These are phyloP conservation scores for Sardina pilchardus DNA, from an alignment of 2,113 vertebrate species.

Conservation along the genomic window DNA sequence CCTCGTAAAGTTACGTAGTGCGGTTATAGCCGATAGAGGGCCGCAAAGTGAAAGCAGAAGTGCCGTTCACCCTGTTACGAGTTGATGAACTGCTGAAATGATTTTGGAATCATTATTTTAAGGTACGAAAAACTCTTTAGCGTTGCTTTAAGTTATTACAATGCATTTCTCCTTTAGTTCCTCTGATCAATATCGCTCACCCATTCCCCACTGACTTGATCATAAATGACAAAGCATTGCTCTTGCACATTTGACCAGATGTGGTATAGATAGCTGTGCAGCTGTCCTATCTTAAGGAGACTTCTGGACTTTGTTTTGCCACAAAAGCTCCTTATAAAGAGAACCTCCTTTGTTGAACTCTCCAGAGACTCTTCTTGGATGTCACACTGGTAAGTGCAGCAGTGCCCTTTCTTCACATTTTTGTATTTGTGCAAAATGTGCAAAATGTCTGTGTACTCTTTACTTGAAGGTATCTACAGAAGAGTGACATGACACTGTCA, in stretches of 20 bases:
- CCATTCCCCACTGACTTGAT: neutral
- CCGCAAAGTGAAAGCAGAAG: too few relatives aligned
- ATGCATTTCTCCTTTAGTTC: neutral
- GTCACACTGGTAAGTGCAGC: neutral
- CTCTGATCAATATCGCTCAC: neutral
- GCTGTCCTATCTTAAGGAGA: neutral
- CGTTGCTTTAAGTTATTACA: too few relatives aligned
- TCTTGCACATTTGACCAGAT: neutral
- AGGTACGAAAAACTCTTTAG: too few relatives aligned
- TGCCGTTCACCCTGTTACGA: too few relatives aligned
- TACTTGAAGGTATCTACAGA: too few relatives aligned
- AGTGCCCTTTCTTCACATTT: neutral
- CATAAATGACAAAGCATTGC: neutral
- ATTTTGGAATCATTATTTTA: too few relatives aligned
- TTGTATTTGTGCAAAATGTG: neutral
- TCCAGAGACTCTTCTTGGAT: neutral
- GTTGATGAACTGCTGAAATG: too few relatives aligned
- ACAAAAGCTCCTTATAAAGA: neutral
- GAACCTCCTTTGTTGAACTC: neutral
- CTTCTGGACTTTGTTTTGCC: constrained; percentile 3
- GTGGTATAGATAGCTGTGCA: neutral
- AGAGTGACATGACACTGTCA: too few relatives aligned
- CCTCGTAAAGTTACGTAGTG: too few relatives aligned
- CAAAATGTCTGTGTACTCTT: too few relatives aligned
- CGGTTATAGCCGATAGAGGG: too few relatives aligned